These are phyloP conservation scores for Aptenodytes forsteri DNA, from an alignment of 2,113 vertebrate species.

Conservation along the genomic window DNA sequence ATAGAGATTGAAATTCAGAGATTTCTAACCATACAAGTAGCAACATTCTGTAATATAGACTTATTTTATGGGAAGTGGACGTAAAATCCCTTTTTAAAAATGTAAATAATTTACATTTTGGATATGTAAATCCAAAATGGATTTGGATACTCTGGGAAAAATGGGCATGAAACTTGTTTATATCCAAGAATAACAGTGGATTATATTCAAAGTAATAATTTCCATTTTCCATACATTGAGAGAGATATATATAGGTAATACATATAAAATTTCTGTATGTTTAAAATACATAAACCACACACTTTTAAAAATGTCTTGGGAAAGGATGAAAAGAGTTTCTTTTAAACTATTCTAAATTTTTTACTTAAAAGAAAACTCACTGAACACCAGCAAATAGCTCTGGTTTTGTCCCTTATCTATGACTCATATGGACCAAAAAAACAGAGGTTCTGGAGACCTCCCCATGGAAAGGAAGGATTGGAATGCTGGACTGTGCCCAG, in stretches of 20 bases:
- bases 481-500: neutral
- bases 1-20: neutral
- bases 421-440: neutral
- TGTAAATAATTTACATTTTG: neutral
- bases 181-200: neutral
- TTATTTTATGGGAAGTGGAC: neutral
- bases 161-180: neutral
- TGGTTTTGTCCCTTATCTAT: neutral
- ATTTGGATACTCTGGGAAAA: neutral
- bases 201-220: neutral
- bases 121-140: too few relatives aligned
- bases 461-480: neutral
- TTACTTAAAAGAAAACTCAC: neutral
- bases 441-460: neutral
- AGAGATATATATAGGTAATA: neutral
- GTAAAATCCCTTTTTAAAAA: neutral
- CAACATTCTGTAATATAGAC: neutral
- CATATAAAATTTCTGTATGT: neutral
- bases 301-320: neutral
- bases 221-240: neutral
- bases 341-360: neutral
- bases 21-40: neutral
- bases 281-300: neutral
- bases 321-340: neutral
- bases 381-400: neutral